phyloP scores from a whole-genome alignment of 2,797 vertebrate species.

The Eulemur coronatus region DNA sequence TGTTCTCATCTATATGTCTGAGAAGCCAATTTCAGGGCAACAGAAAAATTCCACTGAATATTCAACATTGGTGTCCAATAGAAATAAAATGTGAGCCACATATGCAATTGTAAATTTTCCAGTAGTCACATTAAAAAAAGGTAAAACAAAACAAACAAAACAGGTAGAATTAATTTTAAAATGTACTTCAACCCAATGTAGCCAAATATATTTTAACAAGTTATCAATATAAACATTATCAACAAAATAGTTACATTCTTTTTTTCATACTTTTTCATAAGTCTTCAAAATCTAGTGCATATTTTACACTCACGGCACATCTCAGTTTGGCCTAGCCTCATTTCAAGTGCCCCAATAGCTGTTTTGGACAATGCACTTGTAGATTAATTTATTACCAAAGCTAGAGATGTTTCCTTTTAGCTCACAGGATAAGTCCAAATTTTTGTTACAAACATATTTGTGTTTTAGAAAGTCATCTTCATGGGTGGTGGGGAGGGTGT shows the following conservation, averaged over 20 bases:
- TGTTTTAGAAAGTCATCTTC: not conserved
- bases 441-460: not conserved
- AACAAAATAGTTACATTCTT: not conserved
- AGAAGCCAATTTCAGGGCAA: not conserved
- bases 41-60: not conserved
- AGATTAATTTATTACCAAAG: not conserved
- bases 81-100: not conserved
- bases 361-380: not conserved
- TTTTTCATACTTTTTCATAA: not conserved
- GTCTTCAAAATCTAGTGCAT: not conserved
- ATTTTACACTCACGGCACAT: not conserved
- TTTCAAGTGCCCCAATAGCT: not conserved
- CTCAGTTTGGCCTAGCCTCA: not conserved
- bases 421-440: not conserved
- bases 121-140: not conserved
- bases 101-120: not conserved
- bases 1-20: not conserved
- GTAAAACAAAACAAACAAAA: slow-evolving; percentile 25
- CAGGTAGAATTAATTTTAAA: not conserved
- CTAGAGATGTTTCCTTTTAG: not conserved
- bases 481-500: not conserved
- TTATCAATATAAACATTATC: not conserved
- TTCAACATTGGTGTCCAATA: not conserved
- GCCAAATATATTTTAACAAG: not conserved
- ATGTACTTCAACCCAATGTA: not conserved